Base-by-base conservation (phyloP, 2,113 vertebrate species). In the Oncorhynchus nerka region DNA sequence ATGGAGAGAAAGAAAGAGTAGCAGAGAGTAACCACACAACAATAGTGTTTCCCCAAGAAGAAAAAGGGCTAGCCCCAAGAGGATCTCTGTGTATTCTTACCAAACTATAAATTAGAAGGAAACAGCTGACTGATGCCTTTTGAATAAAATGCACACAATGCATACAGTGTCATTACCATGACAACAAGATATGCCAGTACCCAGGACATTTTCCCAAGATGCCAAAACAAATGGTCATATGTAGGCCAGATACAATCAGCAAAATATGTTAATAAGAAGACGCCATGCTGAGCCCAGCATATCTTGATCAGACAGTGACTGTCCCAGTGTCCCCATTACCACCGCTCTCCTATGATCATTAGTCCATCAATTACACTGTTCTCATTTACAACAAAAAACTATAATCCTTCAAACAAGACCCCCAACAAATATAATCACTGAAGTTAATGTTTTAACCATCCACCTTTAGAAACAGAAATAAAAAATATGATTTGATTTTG, bases 241-340 rank as follows among this genome's bases (percentile, higher is more conserved):
- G 59, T 62, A 11, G 59, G 59, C 59, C n/a, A 62, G 59, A 24
- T 24, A 62, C 59, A 34, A 34, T 66, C 26, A 30, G 26, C 2
- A 3, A 11, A 66, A 15, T 66, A 30, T 66, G 26, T 57, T 71
- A 71, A 61, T 73, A 76, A 84, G 80, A 86, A 70, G 85, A 61
- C 74, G 49, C 1, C 74, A 76, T 45, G 68, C 74, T 73, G 83
- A 83, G 82, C 76, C 82, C 85, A 85, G 68, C 72, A 15, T 67
- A 67, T 81, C 83, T 78, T 76, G 64, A 66, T 59, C 65, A 75
- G 77, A 82, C 22, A 75, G 61, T 64, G 51, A 19, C 61, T 75
- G 83, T 78, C 77, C 79, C 61, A 76, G 66, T 76, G 81, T 80
- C 84, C 79, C 70, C 70, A 78, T 89, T 88, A 85, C 77, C 79